Conservation (phyloP, 2,888 invertebrate genomes). For the Chaetogeoica ovagalla region DNA sequence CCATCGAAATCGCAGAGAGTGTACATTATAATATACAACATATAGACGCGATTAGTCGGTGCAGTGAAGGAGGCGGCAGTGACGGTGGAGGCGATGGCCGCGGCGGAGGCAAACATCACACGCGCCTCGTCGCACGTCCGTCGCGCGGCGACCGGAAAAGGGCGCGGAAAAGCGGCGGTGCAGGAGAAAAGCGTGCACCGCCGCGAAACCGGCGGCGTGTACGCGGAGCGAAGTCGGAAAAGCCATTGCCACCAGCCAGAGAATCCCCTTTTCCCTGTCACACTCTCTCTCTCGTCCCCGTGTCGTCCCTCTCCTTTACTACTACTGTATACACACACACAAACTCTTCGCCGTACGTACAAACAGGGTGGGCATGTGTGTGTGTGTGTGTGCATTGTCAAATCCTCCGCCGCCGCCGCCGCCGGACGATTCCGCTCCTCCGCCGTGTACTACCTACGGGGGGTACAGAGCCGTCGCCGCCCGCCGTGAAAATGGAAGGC, state of each 20-base stretch:
- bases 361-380: no score
- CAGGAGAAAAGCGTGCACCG: neutral
- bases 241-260: conserved; percentile 36
- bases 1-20: no score
- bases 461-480: conserved; percentile 53
- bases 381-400: neutral
- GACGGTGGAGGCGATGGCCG: neutral
- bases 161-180: conserved; percentile 26
- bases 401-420: conserved; percentile 14
- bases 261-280: conserved; percentile 15
- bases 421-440: neutral
- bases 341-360: no score
- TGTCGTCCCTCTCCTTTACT: conserved; percentile 53
- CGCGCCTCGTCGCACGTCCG: neutral
- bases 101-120: conserved; percentile 31
- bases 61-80: neutral
- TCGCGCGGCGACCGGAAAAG: conserved; percentile 3
- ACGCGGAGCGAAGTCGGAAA: conserved; percentile 1
- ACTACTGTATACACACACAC: no score
- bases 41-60: no score
- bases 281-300: neutral
- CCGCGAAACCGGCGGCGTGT: conserved; percentile 22
- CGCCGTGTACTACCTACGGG: no score
- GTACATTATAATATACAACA: no score
- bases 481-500: conserved; percentile 46